phyloP scores from a whole-genome alignment of 2,888 invertebrate species.

The Formica aserva region DNA sequence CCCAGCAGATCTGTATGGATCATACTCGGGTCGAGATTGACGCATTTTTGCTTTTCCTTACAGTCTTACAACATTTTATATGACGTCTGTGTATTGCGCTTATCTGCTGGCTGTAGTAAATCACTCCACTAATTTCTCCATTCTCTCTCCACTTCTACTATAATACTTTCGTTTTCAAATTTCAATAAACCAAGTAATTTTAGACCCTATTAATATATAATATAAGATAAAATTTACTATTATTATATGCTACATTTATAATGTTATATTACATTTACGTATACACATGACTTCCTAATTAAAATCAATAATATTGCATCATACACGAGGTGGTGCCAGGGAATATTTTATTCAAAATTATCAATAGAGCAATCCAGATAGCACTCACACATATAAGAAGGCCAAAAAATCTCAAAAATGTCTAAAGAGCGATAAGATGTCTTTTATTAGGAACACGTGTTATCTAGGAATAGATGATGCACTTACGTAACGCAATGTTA shows the following conservation, averaged over 20 bases:
- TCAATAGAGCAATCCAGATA: not conserved
- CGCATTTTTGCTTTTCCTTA: not conserved
- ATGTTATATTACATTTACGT: not conserved
- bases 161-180: slow-evolving; percentile 1
- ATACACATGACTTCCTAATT: not conserved
- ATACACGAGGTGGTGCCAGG: too few relatives aligned
- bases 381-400: too few relatives aligned
- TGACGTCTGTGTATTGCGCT: slow-evolving; percentile 1
- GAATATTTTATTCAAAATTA: not conserved
- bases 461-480: too few relatives aligned
- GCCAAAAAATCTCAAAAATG: too few relatives aligned
- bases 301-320: not conserved
- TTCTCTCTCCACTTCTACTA: not conserved
- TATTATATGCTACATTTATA: not conserved
- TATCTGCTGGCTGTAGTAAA: not conserved
- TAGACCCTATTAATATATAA: not conserved
- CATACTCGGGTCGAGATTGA: slow-evolving; percentile 42
- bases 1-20: slow-evolving; percentile 65
- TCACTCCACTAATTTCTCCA: not conserved
- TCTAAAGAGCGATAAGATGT: too few relatives aligned
- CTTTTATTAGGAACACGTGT: too few relatives aligned
- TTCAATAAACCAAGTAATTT: not conserved
- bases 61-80: slow-evolving; percentile 52
- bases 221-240: not conserved
- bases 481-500: not conserved